Evolutionary conservation across 2,113 vertebrate genomes (phyloP).

Genomic region (Lonchura striata): DNA sequence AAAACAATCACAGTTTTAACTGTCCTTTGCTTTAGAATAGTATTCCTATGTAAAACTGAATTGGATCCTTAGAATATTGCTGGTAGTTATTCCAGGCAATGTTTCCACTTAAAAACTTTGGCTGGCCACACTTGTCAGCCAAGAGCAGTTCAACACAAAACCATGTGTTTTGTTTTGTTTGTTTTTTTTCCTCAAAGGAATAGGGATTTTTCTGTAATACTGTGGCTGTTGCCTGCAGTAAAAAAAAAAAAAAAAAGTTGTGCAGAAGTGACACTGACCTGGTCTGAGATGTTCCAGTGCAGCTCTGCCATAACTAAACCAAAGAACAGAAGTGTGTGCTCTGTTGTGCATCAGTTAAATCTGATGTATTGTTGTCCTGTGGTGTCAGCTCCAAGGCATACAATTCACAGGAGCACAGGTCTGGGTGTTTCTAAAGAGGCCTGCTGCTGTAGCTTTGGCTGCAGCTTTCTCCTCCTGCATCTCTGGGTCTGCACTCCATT

Average conservation of each 20-base stretch:
- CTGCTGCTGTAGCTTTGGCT: neutral
- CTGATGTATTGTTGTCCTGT: neutral
- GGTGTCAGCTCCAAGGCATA: neutral
- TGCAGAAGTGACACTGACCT: neutral
- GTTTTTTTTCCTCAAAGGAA: neutral
- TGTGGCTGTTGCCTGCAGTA: neutral
- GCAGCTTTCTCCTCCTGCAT: neutral
- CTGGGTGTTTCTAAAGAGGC: neutral
- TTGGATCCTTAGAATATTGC: neutral
- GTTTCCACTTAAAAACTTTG: neutral
- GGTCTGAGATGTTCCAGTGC: neutral
- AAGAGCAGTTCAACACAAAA: neutral
- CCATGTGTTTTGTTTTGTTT: too few species aligned
- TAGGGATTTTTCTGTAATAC: neutral
- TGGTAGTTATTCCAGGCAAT: neutral
- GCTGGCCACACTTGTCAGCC: neutral
- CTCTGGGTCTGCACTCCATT: neutral
- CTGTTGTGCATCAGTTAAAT: neutral
- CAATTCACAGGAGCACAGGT: neutral
- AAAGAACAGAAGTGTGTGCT: neutral
- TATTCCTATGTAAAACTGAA: neutral
- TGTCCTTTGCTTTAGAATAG: neutral
- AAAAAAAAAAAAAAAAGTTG: neutral
- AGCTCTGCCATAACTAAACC: neutral
- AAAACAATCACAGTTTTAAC: neutral